These are phyloP conservation scores for Andrena bucephala DNA, from an alignment of 2,888 invertebrate species.

Conservation along the genomic window DNA sequence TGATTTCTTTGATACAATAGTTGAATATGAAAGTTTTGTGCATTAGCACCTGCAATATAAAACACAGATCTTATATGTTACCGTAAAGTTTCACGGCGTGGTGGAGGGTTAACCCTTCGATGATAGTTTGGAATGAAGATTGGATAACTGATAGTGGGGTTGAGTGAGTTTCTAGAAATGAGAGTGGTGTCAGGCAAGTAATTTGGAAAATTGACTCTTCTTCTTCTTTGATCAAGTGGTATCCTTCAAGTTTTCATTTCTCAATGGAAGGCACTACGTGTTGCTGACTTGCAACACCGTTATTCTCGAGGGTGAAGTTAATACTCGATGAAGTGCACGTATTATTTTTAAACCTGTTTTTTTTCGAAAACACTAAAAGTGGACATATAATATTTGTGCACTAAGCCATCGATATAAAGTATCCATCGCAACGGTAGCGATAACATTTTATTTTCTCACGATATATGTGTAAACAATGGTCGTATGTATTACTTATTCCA, in stretches of 20 bases:
- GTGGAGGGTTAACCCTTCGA: neutral
- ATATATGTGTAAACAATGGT: too few relatives aligned
- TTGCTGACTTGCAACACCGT: neutral
- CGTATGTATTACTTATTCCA: too few relatives aligned
- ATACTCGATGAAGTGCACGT: neutral
- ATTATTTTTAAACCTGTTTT: neutral
- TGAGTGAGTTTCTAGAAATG: neutral
- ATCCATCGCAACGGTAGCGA: too few relatives aligned
- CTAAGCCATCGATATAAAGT: too few relatives aligned
- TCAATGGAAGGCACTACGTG: neutral
- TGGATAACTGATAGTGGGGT: neutral
- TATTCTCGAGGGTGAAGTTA: neutral
- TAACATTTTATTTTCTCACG: too few relatives aligned
- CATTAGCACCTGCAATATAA: too few relatives aligned
- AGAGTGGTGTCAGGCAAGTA: neutral
- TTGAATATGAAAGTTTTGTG: too few relatives aligned
- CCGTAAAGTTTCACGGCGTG: too few relatives aligned
- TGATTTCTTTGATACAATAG: too few relatives aligned
- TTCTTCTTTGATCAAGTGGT: neutral
- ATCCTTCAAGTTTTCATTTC: neutral
- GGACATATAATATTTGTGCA: too few relatives aligned
- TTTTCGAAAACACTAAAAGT: too few relatives aligned
- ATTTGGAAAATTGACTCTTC: neutral
- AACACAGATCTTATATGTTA: too few relatives aligned
- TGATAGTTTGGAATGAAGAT: neutral